Base-by-base conservation (phyloP, 2,797 vertebrate genomes). In the Diceros bicornis region DNA sequence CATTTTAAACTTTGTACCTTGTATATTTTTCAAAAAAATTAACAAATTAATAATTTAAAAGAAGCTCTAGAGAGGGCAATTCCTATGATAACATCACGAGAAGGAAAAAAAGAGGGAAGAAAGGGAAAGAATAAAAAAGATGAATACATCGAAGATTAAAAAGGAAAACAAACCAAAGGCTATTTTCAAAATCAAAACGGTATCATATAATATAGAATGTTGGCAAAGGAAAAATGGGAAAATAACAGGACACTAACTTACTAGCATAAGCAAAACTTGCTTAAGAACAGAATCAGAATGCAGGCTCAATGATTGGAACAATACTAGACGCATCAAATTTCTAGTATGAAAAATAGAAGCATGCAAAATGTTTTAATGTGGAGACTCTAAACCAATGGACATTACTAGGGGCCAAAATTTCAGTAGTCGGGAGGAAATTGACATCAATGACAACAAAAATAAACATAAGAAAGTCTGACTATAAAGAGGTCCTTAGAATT, bases 141-240 rank as follows among this genome's bases (percentile, higher is more conserved):
- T 4, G 2, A 66, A 64, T 78, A 14, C 3, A 62, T 64, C 55
- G 57, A 52, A 83, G 29, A 88, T 74, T 71, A 37, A 87, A 92
- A 92, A 92, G 17, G n/a, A 59, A 85, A 37, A 68, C 3, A 91
- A 71, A 64, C 3, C 2, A 27, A 59, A 79, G 16, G 10, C 2
- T 77, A 87, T 72, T 91, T 85, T 85, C 7, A 71, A 87, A 95
- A 88, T 91, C 12, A 84, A 77, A 68, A 78, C 78, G 44, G 50
- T 41, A 78, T 20, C 37, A 55, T 20, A 66, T 88, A 71, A 75
- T 52, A 79, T 25, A 92, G 34, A 89, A 89, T 78, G 12, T 68
- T 41, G 81, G 20, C 18, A 81, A 77, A 97, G 29, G 17, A 89
- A 61, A 75, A 90, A 44, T 37, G 27, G 32, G 4, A 66, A 89